Base-by-base conservation (phyloP, 2,888 invertebrate genomes). In the Cabera pusaria region DNA sequence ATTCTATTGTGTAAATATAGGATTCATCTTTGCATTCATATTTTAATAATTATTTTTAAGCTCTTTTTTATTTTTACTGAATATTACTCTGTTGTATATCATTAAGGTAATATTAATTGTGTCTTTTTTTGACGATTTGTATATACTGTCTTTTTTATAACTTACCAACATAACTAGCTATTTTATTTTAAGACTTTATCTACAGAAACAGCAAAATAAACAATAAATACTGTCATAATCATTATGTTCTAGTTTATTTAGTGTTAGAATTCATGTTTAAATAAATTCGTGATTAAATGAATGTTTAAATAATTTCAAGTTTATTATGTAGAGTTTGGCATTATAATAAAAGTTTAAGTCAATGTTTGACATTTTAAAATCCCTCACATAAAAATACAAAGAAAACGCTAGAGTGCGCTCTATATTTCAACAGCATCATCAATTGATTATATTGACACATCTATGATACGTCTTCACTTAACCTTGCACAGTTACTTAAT, bases 401-500 rank as follows among this genome's bases (percentile, higher is more conserved):
- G 19, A 6, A 39, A 33, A 33, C 7, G 9, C 12, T 21, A 18
- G 5, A 26, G 28, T 45, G 44, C 41, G 51, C 41, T 54, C 51
- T 25, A 50, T 24, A 55, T 55, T 52, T 49, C 49, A 21, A 49
- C 44, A 55, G 34, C 24, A 38, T 34, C n/a, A 28, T 29, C 27
- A 49, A 50, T 51, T 23, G 31, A 39, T 49, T 34, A 49, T 44
- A 55, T 60, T 63, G 56, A 58, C 56, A 59, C 52, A 56, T 62
- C 47, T 51, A 28, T 37, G 26, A 19, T 40, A 40, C 29, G 43
- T 28, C n/a, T n/a, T n/a, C 6, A 37, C 14, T 44, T 44, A n/a
- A 45, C 64, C 64, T 63, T 57, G 60, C 41, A 44, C 36, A 29
- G 44, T 67, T 64, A 56, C 59, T 44, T 45, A 56, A 66, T 33